phyloP scores from a whole-genome alignment of 2,888 invertebrate genomes.

The Amaurobius ferox region DNA sequence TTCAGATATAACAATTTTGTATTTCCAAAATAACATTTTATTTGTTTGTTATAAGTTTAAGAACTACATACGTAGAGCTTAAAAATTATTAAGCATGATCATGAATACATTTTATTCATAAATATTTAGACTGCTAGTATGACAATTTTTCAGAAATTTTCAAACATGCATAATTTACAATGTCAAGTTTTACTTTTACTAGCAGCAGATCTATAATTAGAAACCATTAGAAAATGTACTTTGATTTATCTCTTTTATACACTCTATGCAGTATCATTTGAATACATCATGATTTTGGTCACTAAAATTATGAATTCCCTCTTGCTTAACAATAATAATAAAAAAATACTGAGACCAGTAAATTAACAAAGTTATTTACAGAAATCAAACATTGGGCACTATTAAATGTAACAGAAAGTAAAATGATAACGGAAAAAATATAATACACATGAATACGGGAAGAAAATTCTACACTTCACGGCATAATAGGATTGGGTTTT shows the following conservation, averaged over 20 bases:
- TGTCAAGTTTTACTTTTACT: not conserved
- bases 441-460: conserved; percentile 3
- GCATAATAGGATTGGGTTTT: not conserved
- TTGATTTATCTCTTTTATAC: conserved; percentile 33
- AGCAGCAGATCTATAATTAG: not conserved
- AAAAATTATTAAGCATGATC: too few species aligned
- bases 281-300: too few species aligned
- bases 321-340: conserved; percentile 1
- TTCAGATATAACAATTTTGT: too few species aligned
- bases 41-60: too few species aligned
- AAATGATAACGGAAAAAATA: not conserved
- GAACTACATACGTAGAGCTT: too few species aligned
- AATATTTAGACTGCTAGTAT: conserved; percentile 7
- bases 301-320: too few species aligned
- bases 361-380: conserved; percentile 29
- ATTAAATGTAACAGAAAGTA: not conserved
- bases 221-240: conserved; percentile 56
- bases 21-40: too few species aligned
- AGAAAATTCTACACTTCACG: conserved; percentile 35
- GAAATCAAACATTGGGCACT: not conserved
- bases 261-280: not conserved
- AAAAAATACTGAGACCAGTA: not conserved
- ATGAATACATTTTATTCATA: conserved; percentile 10
- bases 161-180: not conserved
- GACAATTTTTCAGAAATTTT: not conserved